phyloP scores from a whole-genome alignment of 2,797 vertebrate genomes.

The Acestrorhynchus altus region DNA sequence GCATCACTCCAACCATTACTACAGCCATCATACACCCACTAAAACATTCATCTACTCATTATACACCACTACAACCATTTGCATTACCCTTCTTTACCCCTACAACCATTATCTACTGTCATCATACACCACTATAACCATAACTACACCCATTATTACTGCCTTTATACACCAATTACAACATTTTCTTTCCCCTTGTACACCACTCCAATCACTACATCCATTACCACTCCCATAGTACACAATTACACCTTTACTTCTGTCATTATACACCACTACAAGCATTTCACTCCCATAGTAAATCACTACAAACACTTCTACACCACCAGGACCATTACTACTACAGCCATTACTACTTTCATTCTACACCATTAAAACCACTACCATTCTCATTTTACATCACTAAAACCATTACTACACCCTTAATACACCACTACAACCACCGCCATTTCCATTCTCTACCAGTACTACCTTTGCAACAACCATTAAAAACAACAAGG shows the following conservation, averaged over 20 bases:
- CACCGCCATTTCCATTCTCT: not conserved
- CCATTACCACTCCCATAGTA: not conserved
- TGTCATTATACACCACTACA: not conserved
- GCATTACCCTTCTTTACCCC: too few relatives aligned
- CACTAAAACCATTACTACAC: not conserved
- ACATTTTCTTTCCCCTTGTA: too few relatives aligned
- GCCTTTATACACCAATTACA: not conserved
- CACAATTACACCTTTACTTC: not conserved
- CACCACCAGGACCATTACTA: not conserved
- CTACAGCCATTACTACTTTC: not conserved
- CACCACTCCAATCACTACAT: not conserved
- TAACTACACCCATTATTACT: not conserved
- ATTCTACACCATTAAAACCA: not conserved
- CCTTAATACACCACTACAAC: not conserved
- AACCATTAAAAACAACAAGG: not conserved
- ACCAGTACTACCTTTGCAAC: not conserved
- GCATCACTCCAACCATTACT: too few relatives aligned
- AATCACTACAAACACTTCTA: not conserved
- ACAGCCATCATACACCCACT: too few relatives aligned
- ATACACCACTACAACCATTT: too few relatives aligned
- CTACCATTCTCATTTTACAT: not conserved
- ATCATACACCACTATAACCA: not conserved
- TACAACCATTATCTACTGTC: too few relatives aligned
- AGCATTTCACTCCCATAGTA: not conserved
- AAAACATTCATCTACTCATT: too few relatives aligned